These are phyloP conservation scores for Ellobius talpinus DNA, from an alignment of 2,113 vertebrate species.

Conservation along the genomic window DNA sequence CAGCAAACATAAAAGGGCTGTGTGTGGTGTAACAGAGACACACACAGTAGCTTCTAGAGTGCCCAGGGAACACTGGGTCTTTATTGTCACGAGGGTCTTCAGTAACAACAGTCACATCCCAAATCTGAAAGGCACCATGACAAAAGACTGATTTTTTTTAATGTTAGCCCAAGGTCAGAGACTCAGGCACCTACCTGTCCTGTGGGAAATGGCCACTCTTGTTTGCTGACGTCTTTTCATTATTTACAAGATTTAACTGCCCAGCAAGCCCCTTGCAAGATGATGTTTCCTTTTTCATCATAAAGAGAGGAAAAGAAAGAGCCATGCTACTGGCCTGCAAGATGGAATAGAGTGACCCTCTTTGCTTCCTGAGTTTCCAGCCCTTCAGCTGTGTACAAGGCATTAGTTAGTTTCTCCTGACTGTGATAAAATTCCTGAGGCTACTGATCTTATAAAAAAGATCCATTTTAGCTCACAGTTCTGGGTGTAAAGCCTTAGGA, in stretches of 20 bases:
- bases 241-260: constrained; percentile 20
- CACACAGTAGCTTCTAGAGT: not conserved
- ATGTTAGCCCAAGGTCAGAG: not conserved
- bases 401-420: not conserved
- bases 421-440: not conserved
- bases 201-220: not conserved
- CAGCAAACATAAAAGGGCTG: not conserved
- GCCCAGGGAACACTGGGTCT: not conserved
- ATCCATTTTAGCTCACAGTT: not conserved
- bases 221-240: not conserved
- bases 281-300: not conserved
- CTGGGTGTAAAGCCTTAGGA: not conserved
- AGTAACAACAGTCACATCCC: not conserved
- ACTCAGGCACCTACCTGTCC: not conserved
- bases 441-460: not conserved
- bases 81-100: constrained; percentile 1
- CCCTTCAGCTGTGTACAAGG: not conserved
- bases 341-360: not conserved
- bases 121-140: not conserved
- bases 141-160: not conserved
- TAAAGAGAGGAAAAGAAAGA: constrained; percentile 24
- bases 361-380: not conserved
- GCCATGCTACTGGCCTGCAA: not conserved
- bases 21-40: not conserved
- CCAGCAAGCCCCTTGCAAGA: not conserved